Evolutionary conservation across 2,888 invertebrate genomes (phyloP).

Genomic region (Serripes groenlandicus): DNA sequence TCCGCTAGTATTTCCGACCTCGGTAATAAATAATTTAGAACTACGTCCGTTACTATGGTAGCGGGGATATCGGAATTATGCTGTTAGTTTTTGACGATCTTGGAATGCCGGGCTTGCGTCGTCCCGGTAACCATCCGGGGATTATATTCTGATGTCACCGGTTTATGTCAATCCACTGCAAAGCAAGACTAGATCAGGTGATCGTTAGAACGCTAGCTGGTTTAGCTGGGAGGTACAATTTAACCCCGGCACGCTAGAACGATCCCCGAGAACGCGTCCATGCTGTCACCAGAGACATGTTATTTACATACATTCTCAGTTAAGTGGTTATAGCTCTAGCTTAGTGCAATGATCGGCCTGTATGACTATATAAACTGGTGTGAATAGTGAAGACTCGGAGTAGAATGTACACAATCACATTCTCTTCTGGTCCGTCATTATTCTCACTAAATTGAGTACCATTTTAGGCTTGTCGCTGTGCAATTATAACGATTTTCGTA

Average conservation of each 20-base stretch:
- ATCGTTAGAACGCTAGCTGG: neutral
- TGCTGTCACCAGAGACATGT: no score
- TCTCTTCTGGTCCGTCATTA: no score
- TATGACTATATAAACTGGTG: no score
- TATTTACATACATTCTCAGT: no score
- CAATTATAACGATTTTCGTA: conserved; percentile 22
- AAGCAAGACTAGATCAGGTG: neutral
- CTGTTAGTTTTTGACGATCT: conserved; percentile 26
- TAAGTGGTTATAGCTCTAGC: no score
- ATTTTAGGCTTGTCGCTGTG: no score
- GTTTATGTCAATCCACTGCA: conserved; percentile 13
- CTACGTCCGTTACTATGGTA: conserved; percentile 23
- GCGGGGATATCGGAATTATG: conserved; percentile 25
- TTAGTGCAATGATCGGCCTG: no score
- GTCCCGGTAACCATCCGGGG: conserved; percentile 27
- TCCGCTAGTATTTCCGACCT: conserved; percentile 11
- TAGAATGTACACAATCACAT: no score
- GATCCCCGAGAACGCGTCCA: no score
- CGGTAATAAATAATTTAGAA: conserved; percentile 26
- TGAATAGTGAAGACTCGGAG: no score
- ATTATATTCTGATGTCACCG: conserved; percentile 22
- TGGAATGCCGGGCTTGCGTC: conserved; percentile 17
- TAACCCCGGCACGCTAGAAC: no score
- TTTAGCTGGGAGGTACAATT: conserved; percentile 7
- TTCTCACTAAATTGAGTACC: no score